Base-by-base conservation (phyloP, 1,140 invertebrate genomes). In the Colletes gigas region DNA sequence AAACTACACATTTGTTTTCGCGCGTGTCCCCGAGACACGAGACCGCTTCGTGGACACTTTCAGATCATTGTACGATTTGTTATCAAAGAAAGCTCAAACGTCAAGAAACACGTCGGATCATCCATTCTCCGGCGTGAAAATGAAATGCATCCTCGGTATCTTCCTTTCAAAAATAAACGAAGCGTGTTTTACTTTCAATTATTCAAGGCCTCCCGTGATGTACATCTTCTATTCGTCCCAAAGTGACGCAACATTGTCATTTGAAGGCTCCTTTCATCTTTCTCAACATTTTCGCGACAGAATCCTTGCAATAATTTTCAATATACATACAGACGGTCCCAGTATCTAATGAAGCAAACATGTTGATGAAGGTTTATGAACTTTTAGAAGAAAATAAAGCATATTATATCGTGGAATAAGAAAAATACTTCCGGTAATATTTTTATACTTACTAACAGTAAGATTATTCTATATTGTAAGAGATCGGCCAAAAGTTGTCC, bases 1-100 rank as follows among this genome's bases (percentile, higher is more conserved):
- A n/a, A 81, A 12, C 41, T 44, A 68, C 17, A 15, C 30, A 50
- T 71, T 67, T 59, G 15, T 73, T 44, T 19, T 39, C 15, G 17
- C 6, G 17, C 6, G 17, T 30, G 15, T 60, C 39, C 44, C 5
- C 4, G n/a, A 67, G 76, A 67, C 8, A 78, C n/a, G 52, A 30
- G 17, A 14, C 8, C 15, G 41, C 15, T 57, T 21, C 19, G 44
- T 14, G 19, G 5, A 14, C 47, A 47, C 10, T 69, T 82, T 67
- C 2, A 10, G 7, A 47, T 39, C 17, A 10, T 4, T 0, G 3
- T 65, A 6, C 30, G 17, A 15, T 1, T 9, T n/a, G 21, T 41
- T 17, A 9, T 6, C 9, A 21, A 67, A 70, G 21, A 39, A 50
- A 78, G 44, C 39, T 12, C 3, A 30, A 30, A 30, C 30, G 30